A percentile compares a stretch with the other conserved stretches of the same genome.
Conservation (phyloP, 2,888 invertebrate species). For the Parnassius apollo region DNA sequence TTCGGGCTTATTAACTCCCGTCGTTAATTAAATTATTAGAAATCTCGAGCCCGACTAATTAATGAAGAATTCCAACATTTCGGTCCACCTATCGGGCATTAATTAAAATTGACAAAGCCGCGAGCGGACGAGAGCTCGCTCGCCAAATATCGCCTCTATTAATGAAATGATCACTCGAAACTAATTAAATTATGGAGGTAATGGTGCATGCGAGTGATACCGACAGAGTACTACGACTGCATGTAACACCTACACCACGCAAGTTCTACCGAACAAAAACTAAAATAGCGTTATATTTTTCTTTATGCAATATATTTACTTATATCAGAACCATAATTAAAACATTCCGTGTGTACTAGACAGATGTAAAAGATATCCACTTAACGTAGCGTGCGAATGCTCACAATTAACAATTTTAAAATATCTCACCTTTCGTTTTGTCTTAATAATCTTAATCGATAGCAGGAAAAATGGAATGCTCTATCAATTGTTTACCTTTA, state of each 20-base stretch:
- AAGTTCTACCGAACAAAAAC: conserved; percentile 3
- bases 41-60: conserved; percentile 77
- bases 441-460: too few relatives aligned
- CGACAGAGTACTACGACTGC: conserved; percentile 33
- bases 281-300: neutral
- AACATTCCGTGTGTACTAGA: neutral
- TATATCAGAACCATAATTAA: neutral
- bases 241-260: conserved; percentile 33
- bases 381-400: neutral
- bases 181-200: conserved; percentile 80
- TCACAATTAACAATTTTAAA: neutral
- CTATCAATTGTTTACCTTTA: neutral
- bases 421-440: neutral
- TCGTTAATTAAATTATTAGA: conserved; percentile 80
- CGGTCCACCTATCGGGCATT: conserved; percentile 76
- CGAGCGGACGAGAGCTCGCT: conserved; percentile 58
- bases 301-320: neutral
- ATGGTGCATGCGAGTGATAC: conserved; percentile 77
- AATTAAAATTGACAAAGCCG: conserved; percentile 81
- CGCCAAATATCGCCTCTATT: conserved; percentile 78
- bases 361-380: neutral
- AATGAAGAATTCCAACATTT: conserved; percentile 80
- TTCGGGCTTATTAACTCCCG: conserved; percentile 70
- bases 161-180: conserved; percentile 79
- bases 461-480: too few relatives aligned